phyloP scores from a whole-genome alignment of 2,113 vertebrate genomes.

The Tor tambroides region DNA sequence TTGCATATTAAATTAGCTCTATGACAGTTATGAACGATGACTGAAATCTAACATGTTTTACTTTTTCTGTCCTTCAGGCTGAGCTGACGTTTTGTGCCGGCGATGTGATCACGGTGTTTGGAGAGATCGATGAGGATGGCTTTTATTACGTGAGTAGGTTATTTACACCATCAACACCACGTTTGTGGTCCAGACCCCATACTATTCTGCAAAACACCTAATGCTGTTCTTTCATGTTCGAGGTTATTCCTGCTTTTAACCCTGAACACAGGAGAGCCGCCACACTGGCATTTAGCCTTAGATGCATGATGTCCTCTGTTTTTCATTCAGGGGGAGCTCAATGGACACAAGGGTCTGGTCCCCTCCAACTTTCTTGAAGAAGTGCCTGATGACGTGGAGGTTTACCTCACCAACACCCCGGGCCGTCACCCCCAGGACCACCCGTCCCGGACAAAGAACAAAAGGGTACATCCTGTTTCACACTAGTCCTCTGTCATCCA shows the following conservation, averaged over 20 bases:
- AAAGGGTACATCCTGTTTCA: constrained; percentile 91
- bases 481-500: constrained; percentile 79
- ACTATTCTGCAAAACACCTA: no score
- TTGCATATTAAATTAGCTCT: neutral
- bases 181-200: neutral
- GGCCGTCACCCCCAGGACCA: constrained; percentile 80
- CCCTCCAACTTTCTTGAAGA: constrained; percentile 99
- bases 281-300: neutral
- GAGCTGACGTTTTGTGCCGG: constrained; percentile 97
- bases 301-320: constrained; percentile 27
- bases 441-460: constrained; percentile 86
- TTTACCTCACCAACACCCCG: constrained; percentile 88
- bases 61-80: constrained; percentile 74
- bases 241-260: neutral
- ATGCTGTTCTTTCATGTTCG: neutral
- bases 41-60: neutral
- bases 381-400: constrained; percentile 99
- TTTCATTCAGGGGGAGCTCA: constrained; percentile 88
- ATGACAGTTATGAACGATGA: neutral
- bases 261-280: neutral
- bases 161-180: neutral
- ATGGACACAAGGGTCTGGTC: constrained; percentile 95
- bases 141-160: constrained; percentile 94
- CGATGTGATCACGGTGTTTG: constrained; percentile 93
- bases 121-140: constrained; percentile 97